Base-by-base conservation (phyloP, 2,113 vertebrate species). In the Thamnaconus septentrionalis region DNA sequence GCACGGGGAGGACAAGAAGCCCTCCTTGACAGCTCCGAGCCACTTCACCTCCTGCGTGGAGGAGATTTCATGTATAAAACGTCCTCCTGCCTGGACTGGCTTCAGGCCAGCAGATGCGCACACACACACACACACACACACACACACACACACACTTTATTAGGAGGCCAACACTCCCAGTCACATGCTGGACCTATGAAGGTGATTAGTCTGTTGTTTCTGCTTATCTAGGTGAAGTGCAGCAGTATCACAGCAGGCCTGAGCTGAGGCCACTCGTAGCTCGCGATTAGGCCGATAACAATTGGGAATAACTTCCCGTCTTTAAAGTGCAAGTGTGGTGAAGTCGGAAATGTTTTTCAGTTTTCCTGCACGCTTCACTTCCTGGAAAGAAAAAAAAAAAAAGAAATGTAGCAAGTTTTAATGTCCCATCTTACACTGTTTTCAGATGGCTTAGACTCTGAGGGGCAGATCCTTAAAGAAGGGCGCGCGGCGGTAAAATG, bases 21-120 rank as follows among this genome's bases (percentile, higher is more conserved):
- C 39, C 57, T 70, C 64, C n/a, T 8, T 63, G 59, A 75, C 64
- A 76, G 78, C 58, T 80, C 50, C 63, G 31, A 45, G 48, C 69
- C 55, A 55, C 65, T 47, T 77, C 73, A 59, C 69, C 79, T 78
- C 60, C 78, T 75, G 78, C 67, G 52, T 51, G 45, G 59, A 63
- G 56, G 77, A 51, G 64, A 76, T 66, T 81, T 75, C 64, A 66
- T 61, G 48, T 76, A 68, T 71, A 61, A 68, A 76, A 79, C 57
- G 42, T 80, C 12, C 61, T 74, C 75, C 69, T 64, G 59, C 60
- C 53, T 64, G 61, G 67, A 55, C 69, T 78, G 71, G 72, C 61
- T 41, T 56, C 4, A 42, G 65, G 55, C 64, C 69, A 81, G 7
- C 65, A 50, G 1, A 5, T 62, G 44, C 66, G 64, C 63, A 56